Percentiles rank a stretch among this genome's conserved stretches.
Evolutionary conservation across 2,888 invertebrate genomes (phyloP).

Genomic region (Eucera pruinosa): DNA sequence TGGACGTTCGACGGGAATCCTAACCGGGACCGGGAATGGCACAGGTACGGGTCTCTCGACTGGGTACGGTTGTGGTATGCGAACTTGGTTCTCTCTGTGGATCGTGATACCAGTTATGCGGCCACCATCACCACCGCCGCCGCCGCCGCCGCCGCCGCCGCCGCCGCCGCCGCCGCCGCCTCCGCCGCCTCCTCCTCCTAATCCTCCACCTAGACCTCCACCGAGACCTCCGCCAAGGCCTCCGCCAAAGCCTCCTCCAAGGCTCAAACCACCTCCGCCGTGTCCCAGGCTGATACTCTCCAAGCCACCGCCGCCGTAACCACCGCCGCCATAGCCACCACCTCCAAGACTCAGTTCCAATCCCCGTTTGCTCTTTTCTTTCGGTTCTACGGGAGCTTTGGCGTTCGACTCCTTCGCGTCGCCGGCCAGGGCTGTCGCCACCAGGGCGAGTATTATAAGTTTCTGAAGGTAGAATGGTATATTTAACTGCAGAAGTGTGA

Average conservation of each 20-base stretch:
- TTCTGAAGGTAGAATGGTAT: slow-evolving; percentile 65
- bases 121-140: slow-evolving; percentile 72
- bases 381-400: slow-evolving; percentile 59
- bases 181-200: slow-evolving; percentile 65
- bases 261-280: slow-evolving; percentile 50
- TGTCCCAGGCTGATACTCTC: slow-evolving; percentile 53
- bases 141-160: slow-evolving; percentile 65
- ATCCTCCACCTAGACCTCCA: no score
- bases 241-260: slow-evolving; percentile 60
- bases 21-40: slow-evolving; percentile 77
- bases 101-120: slow-evolving; percentile 79
- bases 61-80: slow-evolving; percentile 79
- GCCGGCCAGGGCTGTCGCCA: slow-evolving; percentile 69
- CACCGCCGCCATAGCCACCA: no score
- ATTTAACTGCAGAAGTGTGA: slow-evolving; percentile 1
- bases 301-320: slow-evolving; percentile 54
- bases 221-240: slow-evolving; percentile 64
- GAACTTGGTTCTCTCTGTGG: slow-evolving; percentile 78
- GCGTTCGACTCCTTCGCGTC: slow-evolving; percentile 59
- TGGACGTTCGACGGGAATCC: slow-evolving; percentile 78
- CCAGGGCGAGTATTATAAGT: slow-evolving; percentile 72
- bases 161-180: slow-evolving; percentile 64
- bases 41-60: slow-evolving; percentile 78
- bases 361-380: slow-evolving; percentile 80
- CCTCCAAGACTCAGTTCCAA: slow-evolving; percentile 76